Base-by-base conservation (phyloP, 2,113 vertebrate genomes). In the Circaetus gallicus region DNA sequence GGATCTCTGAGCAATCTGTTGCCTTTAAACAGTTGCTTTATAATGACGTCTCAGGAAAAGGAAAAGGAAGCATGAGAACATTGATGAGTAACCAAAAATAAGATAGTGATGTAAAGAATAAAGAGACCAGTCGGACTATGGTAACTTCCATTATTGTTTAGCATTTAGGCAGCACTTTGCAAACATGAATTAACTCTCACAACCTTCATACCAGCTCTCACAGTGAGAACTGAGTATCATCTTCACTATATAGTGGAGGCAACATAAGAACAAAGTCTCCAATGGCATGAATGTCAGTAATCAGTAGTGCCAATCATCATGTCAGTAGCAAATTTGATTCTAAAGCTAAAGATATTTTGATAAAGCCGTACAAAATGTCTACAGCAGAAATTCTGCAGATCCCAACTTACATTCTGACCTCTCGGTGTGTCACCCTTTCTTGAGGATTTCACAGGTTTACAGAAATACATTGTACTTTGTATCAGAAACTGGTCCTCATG, bases 21-120 rank as follows among this genome's bases (percentile, higher is more conserved):
- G 82, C 32, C 55, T 97, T 96, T 91, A 94, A 94, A 83, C 16
- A 8, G 80, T 86, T 95, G 59, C 50, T 85, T 96, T 93, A 81
- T 80, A 87, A 96, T 97, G 94, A 90, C 19, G 26, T 92, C 53
- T 82, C 82, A 93, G 97, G 95, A 97, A 97, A 96, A 98, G 98
- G 98, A 98, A 98, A 90, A 94, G 98, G 98, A 98, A 98, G 86
- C 45, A 94, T 98, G 97, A 97, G 94, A 90, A 97, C 97, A 98
- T 16, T 40, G 24, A 62, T 53, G 47, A 97, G 63, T 89, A 96
- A 97, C 92, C 94, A 94, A 83, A 93, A 86, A 93, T 93, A 84
- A 97, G 82, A 65, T 18, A 92, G 29, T 84, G 67, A 95, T 83
- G 94, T 89, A 84, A 90, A 81, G 31, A 79, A 82, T 70, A 85